Percentiles rank a stretch among this genome's conserved stretches.
Conservation (phyloP, 2,888 invertebrate species). For the Galeruca laticollis region DNA sequence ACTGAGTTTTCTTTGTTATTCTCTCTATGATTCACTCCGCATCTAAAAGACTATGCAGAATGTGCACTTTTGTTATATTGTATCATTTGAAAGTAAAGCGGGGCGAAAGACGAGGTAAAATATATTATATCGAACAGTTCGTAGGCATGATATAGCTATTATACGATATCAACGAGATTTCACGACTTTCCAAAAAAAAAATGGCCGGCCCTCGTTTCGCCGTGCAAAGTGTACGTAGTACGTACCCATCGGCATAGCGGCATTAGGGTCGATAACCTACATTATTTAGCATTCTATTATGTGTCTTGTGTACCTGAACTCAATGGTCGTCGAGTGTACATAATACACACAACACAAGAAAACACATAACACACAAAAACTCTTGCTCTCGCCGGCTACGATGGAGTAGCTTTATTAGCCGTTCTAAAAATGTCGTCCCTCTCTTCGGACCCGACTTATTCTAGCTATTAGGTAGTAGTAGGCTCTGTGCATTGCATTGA, state of each 20-base stretch:
- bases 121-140: slow-evolving; percentile 3
- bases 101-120: neutral
- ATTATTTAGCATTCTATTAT: slow-evolving; percentile 66
- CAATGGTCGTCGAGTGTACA: slow-evolving; percentile 57
- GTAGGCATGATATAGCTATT: neutral
- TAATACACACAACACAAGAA: slow-evolving; percentile 48
- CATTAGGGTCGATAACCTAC: slow-evolving; percentile 66
- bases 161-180: slow-evolving; percentile 34
- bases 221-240: slow-evolving; percentile 39
- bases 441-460: slow-evolving; percentile 34
- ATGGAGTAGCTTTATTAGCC: slow-evolving; percentile 61
- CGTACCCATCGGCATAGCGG: slow-evolving; percentile 35
- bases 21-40: too few species aligned
- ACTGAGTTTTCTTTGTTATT: too few species aligned
- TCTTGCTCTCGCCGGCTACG: slow-evolving; percentile 44
- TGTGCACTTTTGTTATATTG: neutral
- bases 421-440: slow-evolving; percentile 64
- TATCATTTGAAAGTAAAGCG: neutral
- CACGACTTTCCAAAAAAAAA: slow-evolving; percentile 43
- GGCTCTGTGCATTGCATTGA: slow-evolving; percentile 53
- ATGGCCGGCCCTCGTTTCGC: slow-evolving; percentile 32
- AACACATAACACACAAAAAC: slow-evolving; percentile 42
- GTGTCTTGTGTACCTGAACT: slow-evolving; percentile 62
- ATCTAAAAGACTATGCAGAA: neutral
- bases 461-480: slow-evolving; percentile 36